Base-by-base conservation (phyloP, 2,113 vertebrate species). In the Machaerirhynchus nigripectus region DNA sequence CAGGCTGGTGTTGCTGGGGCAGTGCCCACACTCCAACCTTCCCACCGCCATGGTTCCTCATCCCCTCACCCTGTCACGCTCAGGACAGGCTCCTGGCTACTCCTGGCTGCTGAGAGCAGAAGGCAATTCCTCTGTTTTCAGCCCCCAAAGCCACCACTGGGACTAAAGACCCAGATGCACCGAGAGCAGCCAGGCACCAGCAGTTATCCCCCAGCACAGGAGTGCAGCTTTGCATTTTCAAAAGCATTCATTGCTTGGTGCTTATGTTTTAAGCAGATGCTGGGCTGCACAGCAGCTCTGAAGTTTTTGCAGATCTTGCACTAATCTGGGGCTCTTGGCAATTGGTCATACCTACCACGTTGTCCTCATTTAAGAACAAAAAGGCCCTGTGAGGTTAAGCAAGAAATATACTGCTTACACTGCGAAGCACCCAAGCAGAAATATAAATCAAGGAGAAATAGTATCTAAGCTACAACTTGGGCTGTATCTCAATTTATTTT, bases 391-490 rank as follows among this genome's bases (percentile, higher is more conserved):
- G 90, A 96, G 87, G 63, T 86, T 94, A 74, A 93, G 87, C 84
- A 77, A 94, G 82, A 96, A 94, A 94, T 87, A 84, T 7, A 91
- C 59, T 80, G 90, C 95, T 87, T 83, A 76, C 67, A 18, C 75
- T 73, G 82, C 0, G 0, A 96, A 86, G 93, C 79, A 90, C 55
- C 59, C 74, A 86, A 87, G 95, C 89, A 88, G 68, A 96, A 90
- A 80, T 69, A 94, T 69, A 96, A 93, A 96, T 94, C 95, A 90
- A 95, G 84, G 55, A 91, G 80, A 96, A 95, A 93, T 2, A 89
- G 53, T 56, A 67, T 68, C 76, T 60, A 69, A 96, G 79, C 87
- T 83, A 73, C 70, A 85, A 69, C 69, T 49, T 56, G 33, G 73
- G 68, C 59, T 87, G 63, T 73, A 87, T 91, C 91, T 95, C 70